Percentiles rank a stretch among this genome's conserved stretches.
phyloP scores from a whole-genome alignment of 2,797 vertebrate genomes.

The Rhinichthys osculus region DNA sequence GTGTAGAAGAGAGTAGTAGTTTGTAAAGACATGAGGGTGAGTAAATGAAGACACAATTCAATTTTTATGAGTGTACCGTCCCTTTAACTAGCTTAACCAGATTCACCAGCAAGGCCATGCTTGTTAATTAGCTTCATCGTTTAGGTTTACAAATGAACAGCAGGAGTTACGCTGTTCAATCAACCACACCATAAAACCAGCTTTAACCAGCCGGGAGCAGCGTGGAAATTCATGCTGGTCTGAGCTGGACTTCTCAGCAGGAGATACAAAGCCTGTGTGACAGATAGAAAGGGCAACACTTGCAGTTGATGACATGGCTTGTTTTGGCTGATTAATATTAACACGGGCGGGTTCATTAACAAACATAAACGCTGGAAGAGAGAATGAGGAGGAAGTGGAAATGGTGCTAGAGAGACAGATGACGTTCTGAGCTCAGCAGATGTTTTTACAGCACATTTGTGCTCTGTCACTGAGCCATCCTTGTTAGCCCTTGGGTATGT shows the following conservation, averaged over 20 bases:
- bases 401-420: slow-evolving; percentile 33
- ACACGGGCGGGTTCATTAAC: slow-evolving; percentile 38
- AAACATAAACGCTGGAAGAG: slow-evolving; percentile 11
- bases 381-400: slow-evolving; percentile 30
- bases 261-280: slow-evolving; percentile 39
- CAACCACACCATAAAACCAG: not conserved
- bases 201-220: slow-evolving; percentile 3
- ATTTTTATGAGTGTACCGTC: not conserved
- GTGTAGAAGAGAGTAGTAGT: not conserved
- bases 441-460: slow-evolving; percentile 45
- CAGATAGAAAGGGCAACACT: slow-evolving; percentile 25
- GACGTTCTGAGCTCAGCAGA: slow-evolving; percentile 28
- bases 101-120: not conserved
- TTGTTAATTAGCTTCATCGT: not conserved
- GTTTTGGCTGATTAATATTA: slow-evolving; percentile 45
- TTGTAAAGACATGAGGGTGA: not conserved
- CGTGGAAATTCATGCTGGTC: slow-evolving; percentile 4
- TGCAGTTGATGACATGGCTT: slow-evolving; percentile 38
- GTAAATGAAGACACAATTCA: not conserved
- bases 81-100: not conserved
- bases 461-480: slow-evolving; percentile 35
- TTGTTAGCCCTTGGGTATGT: slow-evolving; percentile 52
- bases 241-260: slow-evolving; percentile 31
- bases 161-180: not conserved
- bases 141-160: slow-evolving; percentile 6